These are phyloP conservation scores for Drosophila differens DNA, from an alignment of 2,888 invertebrate species.

Conservation along the genomic window DNA sequence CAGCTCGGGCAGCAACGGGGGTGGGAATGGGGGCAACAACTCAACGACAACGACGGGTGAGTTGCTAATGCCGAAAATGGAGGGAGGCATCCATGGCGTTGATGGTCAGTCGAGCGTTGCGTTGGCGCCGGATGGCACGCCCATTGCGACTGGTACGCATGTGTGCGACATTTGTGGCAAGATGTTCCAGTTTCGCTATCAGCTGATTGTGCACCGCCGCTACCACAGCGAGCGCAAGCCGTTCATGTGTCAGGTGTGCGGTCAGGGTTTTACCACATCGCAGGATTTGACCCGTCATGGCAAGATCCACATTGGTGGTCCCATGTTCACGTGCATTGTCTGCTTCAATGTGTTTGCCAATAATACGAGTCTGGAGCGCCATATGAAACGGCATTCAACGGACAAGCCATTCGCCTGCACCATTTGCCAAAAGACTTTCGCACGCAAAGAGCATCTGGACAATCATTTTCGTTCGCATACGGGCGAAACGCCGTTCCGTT, in stretches of 20 bases:
- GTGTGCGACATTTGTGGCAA: constrained; percentile 94
- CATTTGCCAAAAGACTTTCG: constrained; percentile 94
- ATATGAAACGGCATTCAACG: constrained; percentile 92
- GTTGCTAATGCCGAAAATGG: constrained; percentile 85
- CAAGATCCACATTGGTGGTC: constrained; percentile 93
- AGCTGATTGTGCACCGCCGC: constrained; percentile 93
- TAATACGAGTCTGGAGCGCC: constrained; percentile 90
- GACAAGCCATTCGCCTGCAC: constrained; percentile 94
- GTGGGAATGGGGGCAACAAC: constrained; percentile 57
- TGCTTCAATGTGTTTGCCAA: constrained; percentile 92
- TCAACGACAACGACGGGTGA: constrained; percentile 76
- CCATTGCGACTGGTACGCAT: constrained; percentile 88
- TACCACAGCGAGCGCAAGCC: constrained; percentile 95
- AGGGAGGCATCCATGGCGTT: constrained; percentile 83
- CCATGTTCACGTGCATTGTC: constrained; percentile 90
- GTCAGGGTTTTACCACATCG: constrained; percentile 92
- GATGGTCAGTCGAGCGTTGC: constrained; percentile 86
- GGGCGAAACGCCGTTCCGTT: constrained; percentile 93
- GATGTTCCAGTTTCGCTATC: constrained; percentile 94
- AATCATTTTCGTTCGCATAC: constrained; percentile 93
- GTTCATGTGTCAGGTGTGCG: constrained; percentile 92
- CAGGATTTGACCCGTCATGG: constrained; percentile 93
- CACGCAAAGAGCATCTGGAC: constrained; percentile 94
- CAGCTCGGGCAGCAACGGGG: constrained; percentile 65
- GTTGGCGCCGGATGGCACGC: constrained; percentile 86